Evolutionary conservation across 1,140 invertebrate genomes (phyloP).

Genomic region (Platyura marginata): DNA sequence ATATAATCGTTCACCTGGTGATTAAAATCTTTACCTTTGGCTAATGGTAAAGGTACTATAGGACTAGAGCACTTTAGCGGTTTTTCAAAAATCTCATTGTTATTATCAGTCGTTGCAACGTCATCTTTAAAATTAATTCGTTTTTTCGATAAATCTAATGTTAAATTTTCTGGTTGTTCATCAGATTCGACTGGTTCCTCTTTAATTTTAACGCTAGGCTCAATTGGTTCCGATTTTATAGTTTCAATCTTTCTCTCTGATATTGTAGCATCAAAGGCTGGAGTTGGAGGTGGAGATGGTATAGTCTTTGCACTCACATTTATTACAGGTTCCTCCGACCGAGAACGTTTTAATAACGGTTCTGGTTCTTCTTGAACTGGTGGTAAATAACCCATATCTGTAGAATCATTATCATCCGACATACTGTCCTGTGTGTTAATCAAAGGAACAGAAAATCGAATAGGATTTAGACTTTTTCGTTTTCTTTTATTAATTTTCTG

Average conservation of each 20-base stretch:
- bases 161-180: slow-evolving; percentile 3
- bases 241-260: neutral
- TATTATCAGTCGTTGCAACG: neutral
- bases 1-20: too few species aligned
- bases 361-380: slow-evolving; percentile 22
- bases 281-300: neutral
- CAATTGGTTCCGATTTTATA: neutral
- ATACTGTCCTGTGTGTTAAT: slow-evolving; percentile 31
- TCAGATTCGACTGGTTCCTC: neutral
- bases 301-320: neutral
- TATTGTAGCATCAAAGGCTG: too few species aligned
- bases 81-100: neutral
- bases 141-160: slow-evolving; percentile 4
- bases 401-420: slow-evolving; percentile 31
- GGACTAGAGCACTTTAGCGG: too few species aligned
- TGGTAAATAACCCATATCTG: slow-evolving; percentile 21
- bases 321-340: slow-evolving; percentile 7
- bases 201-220: slow-evolving; percentile 3
- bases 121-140: neutral
- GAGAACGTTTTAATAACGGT: slow-evolving; percentile 22
- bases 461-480: slow-evolving; percentile 83
- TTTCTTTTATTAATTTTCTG: slow-evolving; percentile 45
- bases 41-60: too few species aligned
- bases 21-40: too few species aligned
- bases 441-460: slow-evolving; percentile 45